Base-by-base conservation (phyloP, 2,113 vertebrate genomes). In the Mus pahari region DNA sequence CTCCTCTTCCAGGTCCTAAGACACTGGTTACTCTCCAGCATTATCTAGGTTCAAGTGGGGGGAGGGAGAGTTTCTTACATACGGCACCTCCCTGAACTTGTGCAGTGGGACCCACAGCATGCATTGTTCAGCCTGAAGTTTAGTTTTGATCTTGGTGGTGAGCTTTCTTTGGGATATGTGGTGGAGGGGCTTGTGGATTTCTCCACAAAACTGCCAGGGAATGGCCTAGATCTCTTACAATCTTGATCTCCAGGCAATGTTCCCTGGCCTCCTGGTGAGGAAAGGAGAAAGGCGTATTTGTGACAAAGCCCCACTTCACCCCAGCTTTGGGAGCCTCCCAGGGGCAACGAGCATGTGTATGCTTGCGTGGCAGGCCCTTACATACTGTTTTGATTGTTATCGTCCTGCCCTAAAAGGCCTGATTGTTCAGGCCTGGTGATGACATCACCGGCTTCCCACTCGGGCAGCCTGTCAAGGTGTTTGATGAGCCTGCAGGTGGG, bases 351-450 rank as follows among this genome's bases (percentile, higher is more conserved):
- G 98, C 98, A 13, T 98, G 98, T 98, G 98, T 98, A 96, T 97
- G 98, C 98, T 98, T 98, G 98, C 97, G 97, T 97, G 97, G 98
- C 98, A 98, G 97, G 98, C 97, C 97, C 97, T 98, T 96, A 98
- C 98, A 98, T 89, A 98, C 97, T 97, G 98, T 96, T 98, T 97
- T 97, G 98, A 98, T 99, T 98, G 98, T 98, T 98, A 98, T 98
- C 98, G 28, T 62, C 82, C 45, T 81, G 94, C 97, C 95, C 83
- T 99, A 98, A 99, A 98, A 98, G 98, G 94, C 91, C 88, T 84
- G 98, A 99, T 98, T 99, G 98, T 99, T 98, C 91, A 74, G 97
- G 97, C 92, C 75, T 55, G 22, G 36, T n/a, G 93, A 97, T 98
- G 97, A 97, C 98, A 98, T 98, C 97, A 97, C 78, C 16, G 60